Base-by-base conservation (phyloP, 2,888 invertebrate genomes). In the Thecophora atra region DNA sequence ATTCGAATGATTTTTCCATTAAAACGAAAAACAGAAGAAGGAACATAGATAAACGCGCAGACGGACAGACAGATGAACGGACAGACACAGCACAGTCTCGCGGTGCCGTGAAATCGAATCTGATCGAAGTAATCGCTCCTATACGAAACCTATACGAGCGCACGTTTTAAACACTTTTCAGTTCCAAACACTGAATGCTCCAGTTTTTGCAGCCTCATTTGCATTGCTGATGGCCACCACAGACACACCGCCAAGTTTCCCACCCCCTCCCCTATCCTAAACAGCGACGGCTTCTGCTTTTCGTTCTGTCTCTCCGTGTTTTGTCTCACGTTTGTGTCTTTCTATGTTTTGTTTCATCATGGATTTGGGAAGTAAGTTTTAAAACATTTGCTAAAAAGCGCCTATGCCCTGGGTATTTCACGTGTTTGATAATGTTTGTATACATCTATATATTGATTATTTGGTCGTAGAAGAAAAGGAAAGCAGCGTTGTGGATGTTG, bases 51-150 rank as follows among this genome's bases (percentile, higher is more conserved):
- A 65, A 44, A 65, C 26, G 28, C 19, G 19, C 52, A 42, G 8
- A 65, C 54, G 52, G 3, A 3, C 28, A 26, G 58, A 17, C 58
- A 58, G 26, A 28, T 3, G 15, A 7, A 5, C 44, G 17, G 21
- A 19, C 11, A 28, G 42, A 19, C 24, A 24, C n/a, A n/a, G n/a
- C n/a, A n/a, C n/a, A n/a, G n/a, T 15, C 68, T 24, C 54, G 11
- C 54, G n/a, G 24, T n/a, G 54, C 54, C 11, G 47, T 51, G 60
- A 69, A 69, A 69, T 30, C 60, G 51, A 47, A 60, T 69, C 62
- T 69, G 60, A 51, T 47, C 47, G 69, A 47, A 56, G 4, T 11
- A 54, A 37, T 30, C 54, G 21, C 19, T n/a, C 30, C 6, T 30
- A n/a, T n/a, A n/a, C n/a, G n/a, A 51, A 62, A 47, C 19, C 47